Evolutionary conservation across 2,888 invertebrate genomes (phyloP).

Genomic region (Drosophila kuntzei): DNA sequence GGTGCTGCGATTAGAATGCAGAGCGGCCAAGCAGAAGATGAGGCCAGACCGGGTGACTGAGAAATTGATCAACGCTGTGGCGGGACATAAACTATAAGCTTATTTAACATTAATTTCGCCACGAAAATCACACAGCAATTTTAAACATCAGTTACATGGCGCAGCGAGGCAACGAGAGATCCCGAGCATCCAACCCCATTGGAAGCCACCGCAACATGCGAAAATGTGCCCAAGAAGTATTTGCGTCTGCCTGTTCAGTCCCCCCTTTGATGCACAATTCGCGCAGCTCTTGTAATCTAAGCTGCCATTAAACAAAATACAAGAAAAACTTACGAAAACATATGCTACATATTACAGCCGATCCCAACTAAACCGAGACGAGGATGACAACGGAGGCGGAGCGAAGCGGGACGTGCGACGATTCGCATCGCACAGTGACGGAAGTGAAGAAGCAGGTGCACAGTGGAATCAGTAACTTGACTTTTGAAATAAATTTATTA

Average conservation of each 20-base stretch:
- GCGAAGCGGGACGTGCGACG: constrained; percentile 24
- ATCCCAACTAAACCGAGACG: constrained; percentile 51
- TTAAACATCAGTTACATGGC: constrained; percentile 77
- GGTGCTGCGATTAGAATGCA: constrained; percentile 63
- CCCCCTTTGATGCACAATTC: constrained; percentile 31
- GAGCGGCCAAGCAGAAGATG: constrained; percentile 54
- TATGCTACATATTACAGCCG: constrained; percentile 80
- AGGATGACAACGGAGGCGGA: constrained; percentile 46
- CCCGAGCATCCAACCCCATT: constrained; percentile 35
- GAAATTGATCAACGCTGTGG: constrained; percentile 80
- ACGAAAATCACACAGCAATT: constrained; percentile 82
- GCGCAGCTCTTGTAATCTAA: constrained; percentile 73
- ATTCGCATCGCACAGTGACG: constrained; percentile 63
- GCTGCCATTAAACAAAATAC: constrained; percentile 82
- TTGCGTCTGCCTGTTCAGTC: constrained; percentile 2
- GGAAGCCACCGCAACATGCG: constrained; percentile 73
- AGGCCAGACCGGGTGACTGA: constrained; percentile 70
- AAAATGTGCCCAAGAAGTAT: constrained; percentile 49
- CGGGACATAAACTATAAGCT: constrained; percentile 82
- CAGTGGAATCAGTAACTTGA: constrained; percentile 41
- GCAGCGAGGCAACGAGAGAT: constrained; percentile 15
- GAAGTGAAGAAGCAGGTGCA: constrained; percentile 66
- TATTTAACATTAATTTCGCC: constrained; percentile 82
- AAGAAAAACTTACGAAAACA: constrained; percentile 81
- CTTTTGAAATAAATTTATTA: neutral